Evolutionary conservation across 2,113 vertebrate genomes (phyloP).

Genomic region (Hippocampus comes): DNA sequence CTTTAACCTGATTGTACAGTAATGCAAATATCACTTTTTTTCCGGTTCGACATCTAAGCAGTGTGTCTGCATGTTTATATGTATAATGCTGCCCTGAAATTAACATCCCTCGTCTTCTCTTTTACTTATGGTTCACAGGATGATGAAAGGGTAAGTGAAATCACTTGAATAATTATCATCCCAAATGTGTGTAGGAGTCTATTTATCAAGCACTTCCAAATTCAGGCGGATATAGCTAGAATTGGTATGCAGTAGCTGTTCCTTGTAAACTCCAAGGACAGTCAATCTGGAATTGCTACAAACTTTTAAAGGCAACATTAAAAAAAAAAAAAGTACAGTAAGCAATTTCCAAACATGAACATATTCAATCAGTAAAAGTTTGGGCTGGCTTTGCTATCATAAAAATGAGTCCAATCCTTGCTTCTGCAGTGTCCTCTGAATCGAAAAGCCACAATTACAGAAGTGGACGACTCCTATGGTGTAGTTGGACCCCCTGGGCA

Average conservation of each 20-base stretch:
- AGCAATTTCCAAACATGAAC: background rate
- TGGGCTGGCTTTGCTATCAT: background rate
- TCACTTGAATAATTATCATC: background rate
- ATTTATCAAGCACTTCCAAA: background rate
- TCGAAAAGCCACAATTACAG: constrained; percentile 48
- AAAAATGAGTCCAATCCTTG: background rate
- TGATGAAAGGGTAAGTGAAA: constrained; percentile 74
- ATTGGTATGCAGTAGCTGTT: too few species aligned
- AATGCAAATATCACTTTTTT: background rate
- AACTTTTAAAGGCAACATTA: background rate
- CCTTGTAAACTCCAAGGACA: too few species aligned
- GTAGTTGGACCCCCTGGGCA: constrained; percentile 55
- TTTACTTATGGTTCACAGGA: constrained; percentile 54
- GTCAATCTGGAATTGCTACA: background rate
- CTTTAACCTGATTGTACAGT: background rate
- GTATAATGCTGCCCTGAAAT: background rate
- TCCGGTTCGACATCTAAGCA: background rate
- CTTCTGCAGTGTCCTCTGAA: constrained; percentile 71
- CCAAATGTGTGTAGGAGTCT: background rate
- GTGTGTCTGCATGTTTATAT: background rate
- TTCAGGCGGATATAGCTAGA: background rate
- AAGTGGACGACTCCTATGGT: constrained; percentile 65
- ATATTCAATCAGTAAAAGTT: background rate
- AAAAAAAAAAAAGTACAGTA: background rate
- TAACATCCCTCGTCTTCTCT: constrained; percentile 13